Evolutionary conservation across 2,113 vertebrate species (phyloP), one percentile per base, ranked within the genome.

Genomic region (Sylvietta virens): DNA sequence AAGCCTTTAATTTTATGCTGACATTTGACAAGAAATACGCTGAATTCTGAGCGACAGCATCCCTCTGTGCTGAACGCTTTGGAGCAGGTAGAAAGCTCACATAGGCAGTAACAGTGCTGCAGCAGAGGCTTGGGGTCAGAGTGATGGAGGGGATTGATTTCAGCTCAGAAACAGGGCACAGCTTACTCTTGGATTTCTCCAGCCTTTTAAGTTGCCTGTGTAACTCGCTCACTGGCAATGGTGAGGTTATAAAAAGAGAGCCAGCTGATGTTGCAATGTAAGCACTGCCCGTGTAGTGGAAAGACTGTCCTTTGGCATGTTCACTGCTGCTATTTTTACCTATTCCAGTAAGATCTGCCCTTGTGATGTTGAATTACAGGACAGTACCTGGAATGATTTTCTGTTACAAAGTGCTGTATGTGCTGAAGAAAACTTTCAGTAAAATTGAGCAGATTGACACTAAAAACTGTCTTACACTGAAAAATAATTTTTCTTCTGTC

Each of bases 271-370:
- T 94, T 92, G 94, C 94, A 94, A 92, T 86, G 91, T 77, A 94
- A 96, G 93, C 92, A 24, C 90, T 61, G 69, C 86, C 94, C 84
- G 70, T 92, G 90, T 16, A 95, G 94, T 96, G 95, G 95, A 97
- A 97, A 97, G 95, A 94, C 92, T 92, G 72, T 81, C 86, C 93
- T 90, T 81, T 97, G 94, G 92, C 96, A 96, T 95, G 94, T 81
- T 88, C 95, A 37, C 88, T 79, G 54, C 33, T 94, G 95, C 92
- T 97, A 91, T 97, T 97, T 97, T 98, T 97, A 93, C 94, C 73
- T 94, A 58, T 97, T 98, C 92, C 96, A 95, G 80, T 89, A 96
- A 96, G 85, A 94, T 95, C 92, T 97, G 83, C 85, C 88, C 90
- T 95, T 97, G 90, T 91, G 69, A 95, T 95, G 96, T 92, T 96